Percentiles rank a stretch among this genome's conserved stretches.
Conservation (phyloP, 2,797 vertebrate species). For the Melanotaenia trifasciata region DNA sequence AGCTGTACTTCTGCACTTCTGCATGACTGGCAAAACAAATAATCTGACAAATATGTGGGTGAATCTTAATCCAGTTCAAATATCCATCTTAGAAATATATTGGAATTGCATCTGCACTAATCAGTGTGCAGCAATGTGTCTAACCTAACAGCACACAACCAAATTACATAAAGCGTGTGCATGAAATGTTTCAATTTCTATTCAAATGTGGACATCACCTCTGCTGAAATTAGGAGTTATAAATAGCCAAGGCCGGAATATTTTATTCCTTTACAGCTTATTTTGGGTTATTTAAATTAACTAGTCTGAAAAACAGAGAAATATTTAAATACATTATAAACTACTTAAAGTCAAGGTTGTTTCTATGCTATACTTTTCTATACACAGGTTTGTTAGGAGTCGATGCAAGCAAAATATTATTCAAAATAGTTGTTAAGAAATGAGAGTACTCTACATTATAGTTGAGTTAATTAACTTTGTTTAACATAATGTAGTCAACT, state of each 20-base stretch:
- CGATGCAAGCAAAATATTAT: background rate
- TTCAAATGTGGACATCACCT: constrained; percentile 58
- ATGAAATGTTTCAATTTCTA: constrained; percentile 74
- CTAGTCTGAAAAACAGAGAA: background rate
- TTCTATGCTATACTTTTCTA: background rate
- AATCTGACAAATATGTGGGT: constrained; percentile 70
- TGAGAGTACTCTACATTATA: background rate
- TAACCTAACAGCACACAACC: constrained; percentile 51
- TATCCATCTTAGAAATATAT: constrained; percentile 35
- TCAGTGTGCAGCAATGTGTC: constrained; percentile 50
- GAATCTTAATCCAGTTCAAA: constrained; percentile 72
- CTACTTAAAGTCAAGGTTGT: background rate
- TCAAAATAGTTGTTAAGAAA: background rate
- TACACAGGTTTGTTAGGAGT: background rate
- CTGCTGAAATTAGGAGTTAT: constrained; percentile 37
- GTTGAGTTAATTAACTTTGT: constrained; percentile 5
- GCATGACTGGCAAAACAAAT: constrained; percentile 56
- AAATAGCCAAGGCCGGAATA: constrained; percentile 1
- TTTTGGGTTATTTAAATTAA: constrained; percentile 3
- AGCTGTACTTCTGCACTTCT: constrained; percentile 69
- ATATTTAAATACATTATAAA: background rate
- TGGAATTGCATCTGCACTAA: constrained; percentile 44
- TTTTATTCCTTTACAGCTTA: background rate
- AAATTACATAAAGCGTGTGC: constrained; percentile 62
- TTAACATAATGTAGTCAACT: background rate